A percentile compares a stretch with the other conserved stretches of the same genome.
phyloP scores from a whole-genome alignment of 2,113 vertebrate genomes.

The Grammomys surdaster region DNA sequence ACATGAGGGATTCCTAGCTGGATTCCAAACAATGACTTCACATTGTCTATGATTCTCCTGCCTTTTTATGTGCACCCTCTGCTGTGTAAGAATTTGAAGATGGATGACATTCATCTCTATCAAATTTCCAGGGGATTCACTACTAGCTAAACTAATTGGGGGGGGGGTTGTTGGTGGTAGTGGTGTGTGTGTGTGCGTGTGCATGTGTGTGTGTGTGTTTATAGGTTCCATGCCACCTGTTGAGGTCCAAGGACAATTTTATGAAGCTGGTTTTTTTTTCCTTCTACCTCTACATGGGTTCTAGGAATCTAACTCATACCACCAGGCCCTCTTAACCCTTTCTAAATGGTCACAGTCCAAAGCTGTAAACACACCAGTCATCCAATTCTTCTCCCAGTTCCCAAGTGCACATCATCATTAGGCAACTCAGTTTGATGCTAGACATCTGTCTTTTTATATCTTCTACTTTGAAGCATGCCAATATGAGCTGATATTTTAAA shows the following conservation, averaged over 20 bases:
- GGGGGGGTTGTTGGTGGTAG: no score
- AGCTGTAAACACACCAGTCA: neutral
- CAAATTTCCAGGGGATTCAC: neutral
- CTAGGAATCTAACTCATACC: neutral
- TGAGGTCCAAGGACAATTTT: neutral
- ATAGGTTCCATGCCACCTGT: no score
- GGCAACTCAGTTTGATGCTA: neutral
- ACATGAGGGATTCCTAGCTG: neutral
- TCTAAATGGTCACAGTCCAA: neutral
- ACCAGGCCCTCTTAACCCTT: neutral
- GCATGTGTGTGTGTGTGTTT: no score
- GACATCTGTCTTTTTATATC: neutral
- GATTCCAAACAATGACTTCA: neutral
- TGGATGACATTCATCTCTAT: neutral
- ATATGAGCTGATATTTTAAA: neutral
- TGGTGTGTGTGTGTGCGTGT: no score
- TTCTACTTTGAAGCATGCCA: neutral
- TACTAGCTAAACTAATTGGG: neutral
- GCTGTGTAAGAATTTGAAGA: neutral
- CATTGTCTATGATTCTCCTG: neutral
- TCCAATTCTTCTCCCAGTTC: neutral
- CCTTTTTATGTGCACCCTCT: neutral
- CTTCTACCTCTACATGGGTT: neutral
- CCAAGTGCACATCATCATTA: neutral
- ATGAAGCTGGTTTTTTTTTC: neutral